Evolutionary conservation across 2,113 vertebrate genomes (phyloP), one percentile per base, ranked within the genome.

Genomic region (Lanius ludovicianus): DNA sequence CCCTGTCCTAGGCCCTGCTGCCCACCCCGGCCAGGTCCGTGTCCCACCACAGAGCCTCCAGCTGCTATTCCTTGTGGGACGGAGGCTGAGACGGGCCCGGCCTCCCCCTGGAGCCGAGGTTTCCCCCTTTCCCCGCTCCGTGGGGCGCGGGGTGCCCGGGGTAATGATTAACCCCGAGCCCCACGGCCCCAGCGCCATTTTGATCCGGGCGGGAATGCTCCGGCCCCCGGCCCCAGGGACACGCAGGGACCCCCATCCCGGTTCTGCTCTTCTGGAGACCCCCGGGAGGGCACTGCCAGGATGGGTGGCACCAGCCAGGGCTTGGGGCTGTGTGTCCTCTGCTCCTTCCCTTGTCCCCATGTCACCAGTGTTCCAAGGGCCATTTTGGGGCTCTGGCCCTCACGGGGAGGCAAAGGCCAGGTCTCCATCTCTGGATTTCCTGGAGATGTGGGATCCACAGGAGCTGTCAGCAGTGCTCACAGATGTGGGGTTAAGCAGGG

Each of bases 141-240:
- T 76, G 77, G 77, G 94, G 65, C 1, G 6, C 2, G 39, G 86
- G 93, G 86, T 90, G 89, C 64, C 46, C 1, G 7, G 11, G 94
- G 30, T 97, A 96, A 97, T 96, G 79, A 96, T 96, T 97, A 97
- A 97, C 84, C 60, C 3, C 10, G 17, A 31, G 41, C 89, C 91
- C 94, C 90, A 75, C 11, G 28, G 83, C 89, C 94, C 92, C 94
- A 94, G 96, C 96, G 96, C 97, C 97, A 97, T 97, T 52, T 96
- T 96, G 93, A 25, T 11, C 2, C 0, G 14, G 84, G n/a, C 18
- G 8, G 90, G 78, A 87, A 33, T 4, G 90, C 77, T 65, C 23
- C 6, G 0, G 57, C 15, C 62, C 87, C 50, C 6, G 5, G 12
- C 13, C 8, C 63, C 31, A 0, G 1, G 15, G 53, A 31, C 1